phyloP scores from a whole-genome alignment of 1,140 invertebrate species.

The Aphelenchoides besseyi region DNA sequence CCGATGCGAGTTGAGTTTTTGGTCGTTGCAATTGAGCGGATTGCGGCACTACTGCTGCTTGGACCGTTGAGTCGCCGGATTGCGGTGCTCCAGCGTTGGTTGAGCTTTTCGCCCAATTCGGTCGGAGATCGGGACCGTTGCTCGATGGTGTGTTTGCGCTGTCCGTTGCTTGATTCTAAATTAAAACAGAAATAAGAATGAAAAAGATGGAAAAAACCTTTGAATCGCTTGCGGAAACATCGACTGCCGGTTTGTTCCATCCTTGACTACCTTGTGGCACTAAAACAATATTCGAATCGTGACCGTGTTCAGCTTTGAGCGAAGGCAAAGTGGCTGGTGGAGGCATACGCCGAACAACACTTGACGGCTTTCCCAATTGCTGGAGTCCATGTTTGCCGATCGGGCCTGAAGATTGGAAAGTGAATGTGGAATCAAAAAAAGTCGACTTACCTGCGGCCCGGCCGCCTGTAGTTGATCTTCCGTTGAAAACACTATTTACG shows the following conservation, averaged over 20 bases:
- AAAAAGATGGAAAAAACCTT: neutral
- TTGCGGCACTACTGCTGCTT: constrained; percentile 16
- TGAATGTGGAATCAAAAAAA: constrained; percentile 20
- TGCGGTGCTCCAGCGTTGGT: constrained; percentile 17
- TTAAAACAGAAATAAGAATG: neutral
- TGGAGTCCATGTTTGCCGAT: constrained; percentile 54
- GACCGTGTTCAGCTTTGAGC: constrained; percentile 58
- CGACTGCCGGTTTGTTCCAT: constrained; percentile 57
- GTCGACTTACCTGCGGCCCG: constrained; percentile 39
- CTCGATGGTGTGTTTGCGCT: constrained; percentile 22
- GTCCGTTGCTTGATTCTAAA: constrained; percentile 30
- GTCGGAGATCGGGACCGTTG: constrained; percentile 44
- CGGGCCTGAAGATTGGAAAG: constrained; percentile 42
- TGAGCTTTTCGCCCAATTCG: constrained; percentile 54
- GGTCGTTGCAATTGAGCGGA: constrained; percentile 23
- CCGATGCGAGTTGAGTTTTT: constrained; percentile 9
- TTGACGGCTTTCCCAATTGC: constrained; percentile 50
- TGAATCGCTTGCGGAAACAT: neutral
- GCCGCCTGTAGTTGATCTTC: constrained; percentile 30
- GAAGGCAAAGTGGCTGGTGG: constrained; percentile 61
- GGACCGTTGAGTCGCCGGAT: constrained; percentile 2
- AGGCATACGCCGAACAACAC: constrained; percentile 62
- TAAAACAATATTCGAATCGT: constrained; percentile 53
- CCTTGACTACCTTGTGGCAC: constrained; percentile 60
- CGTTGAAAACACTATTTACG: constrained; percentile 58